Base-by-base conservation (phyloP, 2,888 invertebrate species). In the Phortica magna region DNA sequence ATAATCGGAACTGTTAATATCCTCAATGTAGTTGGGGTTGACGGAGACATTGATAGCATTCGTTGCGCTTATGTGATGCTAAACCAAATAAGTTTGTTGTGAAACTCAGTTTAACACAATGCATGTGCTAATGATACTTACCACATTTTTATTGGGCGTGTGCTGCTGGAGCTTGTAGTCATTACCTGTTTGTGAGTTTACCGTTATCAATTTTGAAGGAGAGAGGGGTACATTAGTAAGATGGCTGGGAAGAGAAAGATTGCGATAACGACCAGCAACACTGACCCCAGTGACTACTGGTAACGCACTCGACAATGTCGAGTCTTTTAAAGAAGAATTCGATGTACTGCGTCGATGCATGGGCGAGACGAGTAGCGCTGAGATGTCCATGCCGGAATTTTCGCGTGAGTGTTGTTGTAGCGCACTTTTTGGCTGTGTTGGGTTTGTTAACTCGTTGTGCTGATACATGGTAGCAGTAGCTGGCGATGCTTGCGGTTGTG, bases 1-100 rank as follows among this genome's bases (percentile, higher is more conserved):
- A 92, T 96, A 96, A 89, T 96, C 96, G 17, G 95, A 95, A 78
- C 95, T 95, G 89, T 96, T 96, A 19, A 95, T 94, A 81, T 95
- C 96, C 78, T 96, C 95, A 59, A 94, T 93, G 88, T 93, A 92
- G 81, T 92, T 92, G 10, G 92, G 91, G 87, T 91, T 92, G 19
- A 91, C 86, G 2, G 91, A 91, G 4, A 91, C 90, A 83, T 91
- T 91, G 75, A 91, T 91, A 76, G 89, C 88, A 77, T 74, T 77
- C 64, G 81, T 80, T 48, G 78, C 76, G 67, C 81, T 82, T 75
- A 83, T 78, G 78, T 89, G 88, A 79, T 88, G 87, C 84, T 88
- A 72, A 10, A 12, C 10, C 22, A 31, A 43, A 19, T 43, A 19
- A 48, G 2, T 14, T 41, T 2, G 17, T 59, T 59, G 9, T 1